Percentiles rank a stretch among this genome's conserved stretches.
These are phyloP conservation scores for Anthopleura sola DNA, from an alignment of 64 coral and sea anemone species.

Conservation along the genomic window DNA sequence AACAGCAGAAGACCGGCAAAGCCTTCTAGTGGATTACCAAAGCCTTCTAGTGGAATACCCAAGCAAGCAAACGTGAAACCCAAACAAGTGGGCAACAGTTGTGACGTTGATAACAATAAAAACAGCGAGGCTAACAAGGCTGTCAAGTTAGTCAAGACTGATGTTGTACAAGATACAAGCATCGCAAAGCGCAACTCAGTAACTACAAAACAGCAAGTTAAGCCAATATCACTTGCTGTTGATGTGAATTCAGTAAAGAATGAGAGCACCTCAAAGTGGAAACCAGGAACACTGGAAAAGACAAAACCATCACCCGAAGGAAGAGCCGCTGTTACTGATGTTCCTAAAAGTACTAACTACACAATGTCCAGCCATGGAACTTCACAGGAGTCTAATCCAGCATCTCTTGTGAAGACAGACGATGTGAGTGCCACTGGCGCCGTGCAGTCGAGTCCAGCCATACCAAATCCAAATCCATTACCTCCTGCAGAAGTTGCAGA, in stretches of 20 bases:
- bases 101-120: neutral
- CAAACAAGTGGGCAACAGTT: neutral
- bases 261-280: neutral
- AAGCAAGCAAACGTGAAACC: neutral
- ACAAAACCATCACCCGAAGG: neutral
- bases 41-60: neutral
- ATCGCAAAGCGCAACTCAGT: neutral
- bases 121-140: neutral
- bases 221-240: neutral
- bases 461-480: too few species aligned
- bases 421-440: neutral
- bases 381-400: neutral
- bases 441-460: neutral
- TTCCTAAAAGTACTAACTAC: neutral
- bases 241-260: neutral
- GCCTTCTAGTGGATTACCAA: neutral
- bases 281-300: neutral
- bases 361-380: neutral
- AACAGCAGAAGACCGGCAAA: neutral
- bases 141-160: neutral
- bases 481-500: too few species aligned
- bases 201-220: neutral
- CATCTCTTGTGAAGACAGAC: neutral
- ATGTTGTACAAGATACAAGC: neutral
- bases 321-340: neutral